Conservation (phyloP, 2,797 vertebrate species). For the Xenopus petersii region DNA sequence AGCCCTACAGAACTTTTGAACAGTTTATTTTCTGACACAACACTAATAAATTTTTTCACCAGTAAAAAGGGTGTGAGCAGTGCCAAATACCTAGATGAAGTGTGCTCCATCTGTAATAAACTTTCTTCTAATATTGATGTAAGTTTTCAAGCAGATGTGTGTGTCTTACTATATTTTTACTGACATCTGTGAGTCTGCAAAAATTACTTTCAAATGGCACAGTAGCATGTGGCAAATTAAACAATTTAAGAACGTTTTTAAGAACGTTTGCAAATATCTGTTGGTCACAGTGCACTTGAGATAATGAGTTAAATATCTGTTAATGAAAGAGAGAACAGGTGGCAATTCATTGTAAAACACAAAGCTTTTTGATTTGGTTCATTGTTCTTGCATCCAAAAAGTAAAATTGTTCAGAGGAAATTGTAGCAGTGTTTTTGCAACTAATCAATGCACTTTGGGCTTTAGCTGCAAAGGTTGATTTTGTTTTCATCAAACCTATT, state of each 20-base stretch:
- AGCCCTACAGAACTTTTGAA: too few species aligned
- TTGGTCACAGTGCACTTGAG: conserved; percentile 8
- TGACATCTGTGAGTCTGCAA: conserved; percentile 1
- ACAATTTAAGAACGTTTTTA: conserved; percentile 34
- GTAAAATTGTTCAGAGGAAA: too few species aligned
- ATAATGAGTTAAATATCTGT: conserved; percentile 24
- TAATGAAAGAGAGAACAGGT: conserved; percentile 29
- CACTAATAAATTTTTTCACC: too few species aligned
- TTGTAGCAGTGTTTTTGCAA: too few species aligned
- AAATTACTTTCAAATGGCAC: conserved; percentile 9
- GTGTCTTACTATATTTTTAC: not conserved
- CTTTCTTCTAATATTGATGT: not conserved
- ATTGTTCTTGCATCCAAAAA: not conserved
- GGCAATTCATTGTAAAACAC: conserved; percentile 16
- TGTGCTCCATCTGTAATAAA: too few species aligned
- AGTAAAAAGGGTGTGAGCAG: too few species aligned
- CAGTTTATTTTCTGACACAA: too few species aligned
- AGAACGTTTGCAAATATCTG: conserved; percentile 8
- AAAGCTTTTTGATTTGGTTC: not conserved
- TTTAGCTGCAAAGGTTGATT: too few species aligned
- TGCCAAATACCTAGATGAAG: too few species aligned
- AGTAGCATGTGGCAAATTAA: conserved; percentile 33
- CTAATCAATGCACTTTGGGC: too few species aligned
- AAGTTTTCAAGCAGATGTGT: not conserved
- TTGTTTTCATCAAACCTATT: too few species aligned